Evolutionary conservation across 2,113 vertebrate species (phyloP).

Genomic region (Osmerus eperlanus): DNA sequence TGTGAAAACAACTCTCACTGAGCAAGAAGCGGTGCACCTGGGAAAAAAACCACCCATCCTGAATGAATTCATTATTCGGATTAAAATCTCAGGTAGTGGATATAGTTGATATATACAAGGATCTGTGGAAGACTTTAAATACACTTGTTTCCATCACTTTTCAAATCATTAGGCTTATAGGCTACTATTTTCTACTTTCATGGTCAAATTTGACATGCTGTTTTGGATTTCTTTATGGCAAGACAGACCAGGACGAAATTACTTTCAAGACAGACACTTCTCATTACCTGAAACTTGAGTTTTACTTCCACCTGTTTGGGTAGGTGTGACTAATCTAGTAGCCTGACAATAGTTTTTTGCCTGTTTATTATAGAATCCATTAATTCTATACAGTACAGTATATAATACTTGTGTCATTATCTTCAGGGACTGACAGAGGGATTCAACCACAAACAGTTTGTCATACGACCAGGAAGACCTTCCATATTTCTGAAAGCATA

Average conservation of each 20-base stretch:
- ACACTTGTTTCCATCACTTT: too few species aligned
- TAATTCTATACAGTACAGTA: not conserved
- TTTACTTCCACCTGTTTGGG: not conserved
- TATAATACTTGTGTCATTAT: not conserved
- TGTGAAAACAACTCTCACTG: too few species aligned
- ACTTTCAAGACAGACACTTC: slow-evolving; percentile 9
- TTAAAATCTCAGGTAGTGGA: too few species aligned
- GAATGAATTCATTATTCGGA: too few species aligned
- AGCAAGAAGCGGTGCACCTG: too few species aligned
- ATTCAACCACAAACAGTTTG: not conserved
- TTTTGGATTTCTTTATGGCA: slow-evolving; percentile 15
- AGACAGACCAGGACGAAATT: not conserved
- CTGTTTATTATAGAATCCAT: not conserved
- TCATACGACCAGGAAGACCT: not conserved
- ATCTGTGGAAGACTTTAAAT: too few species aligned
- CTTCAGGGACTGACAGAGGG: not conserved
- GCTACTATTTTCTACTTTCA: too few species aligned
- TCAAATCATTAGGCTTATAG: too few species aligned
- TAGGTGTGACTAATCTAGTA: not conserved
- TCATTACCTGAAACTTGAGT: slow-evolving; percentile 39
- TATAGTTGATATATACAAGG: too few species aligned
- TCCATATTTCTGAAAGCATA: not conserved
- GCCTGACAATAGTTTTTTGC: not conserved
- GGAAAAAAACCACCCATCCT: too few species aligned
- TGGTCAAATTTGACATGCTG: not conserved